Percentiles rank a stretch among this genome's conserved stretches.
These are phyloP conservation scores for Solenopsis fugax DNA, from an alignment of 1,140 invertebrate genomes.

Conservation along the genomic window DNA sequence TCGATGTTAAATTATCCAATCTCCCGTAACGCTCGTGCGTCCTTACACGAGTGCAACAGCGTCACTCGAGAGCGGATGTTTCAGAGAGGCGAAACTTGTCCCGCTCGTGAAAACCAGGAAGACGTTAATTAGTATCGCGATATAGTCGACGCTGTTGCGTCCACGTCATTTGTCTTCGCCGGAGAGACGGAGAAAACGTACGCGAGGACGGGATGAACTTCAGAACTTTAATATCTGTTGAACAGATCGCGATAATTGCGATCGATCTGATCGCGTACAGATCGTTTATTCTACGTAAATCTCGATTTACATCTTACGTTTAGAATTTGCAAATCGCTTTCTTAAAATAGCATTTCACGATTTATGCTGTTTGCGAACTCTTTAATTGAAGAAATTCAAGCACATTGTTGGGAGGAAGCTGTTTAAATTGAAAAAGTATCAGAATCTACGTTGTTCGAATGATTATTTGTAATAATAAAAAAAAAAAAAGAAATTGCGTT, in stretches of 20 bases:
- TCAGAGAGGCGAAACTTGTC: constrained; percentile 3
- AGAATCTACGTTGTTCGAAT: not conserved
- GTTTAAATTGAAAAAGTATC: not conserved
- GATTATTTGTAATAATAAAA: not conserved
- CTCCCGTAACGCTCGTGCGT: not conserved
- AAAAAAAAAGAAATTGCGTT: not conserved
- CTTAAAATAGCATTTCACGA: not conserved
- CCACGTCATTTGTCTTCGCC: not conserved
- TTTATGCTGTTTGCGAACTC: not conserved
- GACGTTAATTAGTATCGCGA: constrained; percentile 39
- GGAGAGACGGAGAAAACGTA: not conserved
- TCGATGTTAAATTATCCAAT: constrained; percentile 36
- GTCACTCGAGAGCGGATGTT: constrained; percentile 1
- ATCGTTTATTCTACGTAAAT: not conserved
- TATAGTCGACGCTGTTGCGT: constrained; percentile 13
- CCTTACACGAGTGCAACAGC: constrained; percentile 14
- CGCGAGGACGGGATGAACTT: not conserved
- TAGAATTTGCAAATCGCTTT: not conserved
- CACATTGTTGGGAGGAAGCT: not conserved
- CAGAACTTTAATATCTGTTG: not conserved
- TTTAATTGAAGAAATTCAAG: not conserved
- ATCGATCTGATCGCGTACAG: not conserved
- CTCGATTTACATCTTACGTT: not conserved
- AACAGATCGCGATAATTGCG: not conserved
- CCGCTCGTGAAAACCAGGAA: not conserved